These are phyloP conservation scores for Micoletzkya japonica DNA, from an alignment of 2,888 invertebrate genomes.

Conservation along the genomic window DNA sequence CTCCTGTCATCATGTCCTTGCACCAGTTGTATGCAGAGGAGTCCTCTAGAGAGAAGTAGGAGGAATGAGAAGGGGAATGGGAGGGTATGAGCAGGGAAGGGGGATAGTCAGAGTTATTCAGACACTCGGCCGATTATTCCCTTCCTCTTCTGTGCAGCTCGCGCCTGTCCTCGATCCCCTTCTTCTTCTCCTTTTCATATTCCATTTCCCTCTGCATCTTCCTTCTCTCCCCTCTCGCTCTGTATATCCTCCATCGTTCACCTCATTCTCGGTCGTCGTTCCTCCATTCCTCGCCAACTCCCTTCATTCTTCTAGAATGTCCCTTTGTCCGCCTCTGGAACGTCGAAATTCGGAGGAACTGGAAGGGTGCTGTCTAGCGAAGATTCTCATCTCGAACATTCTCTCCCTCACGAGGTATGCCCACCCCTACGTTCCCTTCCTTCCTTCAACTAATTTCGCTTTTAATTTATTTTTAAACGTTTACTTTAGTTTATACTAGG, in stretches of 20 bases:
- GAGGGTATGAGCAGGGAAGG: too few relatives aligned
- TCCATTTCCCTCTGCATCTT: too few relatives aligned
- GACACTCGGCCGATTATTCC: too few relatives aligned
- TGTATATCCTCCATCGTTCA: background rate
- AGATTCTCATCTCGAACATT: slow-evolving; percentile 61
- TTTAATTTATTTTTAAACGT: background rate
- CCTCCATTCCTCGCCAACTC: background rate
- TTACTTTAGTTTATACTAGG: too few relatives aligned
- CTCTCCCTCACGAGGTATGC: slow-evolving; percentile 60
- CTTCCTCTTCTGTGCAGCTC: too few relatives aligned
- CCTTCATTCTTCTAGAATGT: background rate
- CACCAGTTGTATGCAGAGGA: too few relatives aligned
- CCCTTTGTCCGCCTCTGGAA: slow-evolving; percentile 1
- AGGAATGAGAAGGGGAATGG: too few relatives aligned
- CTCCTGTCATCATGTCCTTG: too few relatives aligned
- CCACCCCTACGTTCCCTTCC: slow-evolving; percentile 3
- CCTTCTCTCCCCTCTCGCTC: background rate
- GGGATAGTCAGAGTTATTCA: too few relatives aligned
- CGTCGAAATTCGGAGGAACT: slow-evolving; percentile 24
- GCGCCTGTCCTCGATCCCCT: background rate
- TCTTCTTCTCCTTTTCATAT: background rate
- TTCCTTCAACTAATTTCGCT: background rate
- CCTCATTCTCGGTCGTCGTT: slow-evolving; percentile 1
- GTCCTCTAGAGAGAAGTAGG: too few relatives aligned
- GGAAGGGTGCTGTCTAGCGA: slow-evolving; percentile 58